phyloP scores from a whole-genome alignment of 2,888 invertebrate species.

The Acleris sparsana region DNA sequence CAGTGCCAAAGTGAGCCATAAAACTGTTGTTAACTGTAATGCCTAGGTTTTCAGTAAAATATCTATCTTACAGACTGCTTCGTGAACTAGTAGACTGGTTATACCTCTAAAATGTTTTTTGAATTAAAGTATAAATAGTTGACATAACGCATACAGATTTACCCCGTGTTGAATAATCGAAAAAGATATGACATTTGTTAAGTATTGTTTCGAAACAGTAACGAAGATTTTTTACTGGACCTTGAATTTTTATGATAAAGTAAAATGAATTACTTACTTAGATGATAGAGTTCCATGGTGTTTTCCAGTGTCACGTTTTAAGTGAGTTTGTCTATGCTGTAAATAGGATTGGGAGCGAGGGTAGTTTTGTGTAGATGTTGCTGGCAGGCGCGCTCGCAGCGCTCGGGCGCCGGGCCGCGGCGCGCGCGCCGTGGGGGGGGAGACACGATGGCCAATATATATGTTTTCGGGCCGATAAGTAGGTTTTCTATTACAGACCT shows the following conservation, averaged over 20 bases:
- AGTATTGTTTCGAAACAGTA: conserved; percentile 52
- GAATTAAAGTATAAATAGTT: conserved; percentile 68
- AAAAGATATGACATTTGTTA: conserved; percentile 58
- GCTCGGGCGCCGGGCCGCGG: conserved; percentile 17
- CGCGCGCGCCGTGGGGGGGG: conserved; percentile 20
- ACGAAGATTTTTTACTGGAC: conserved; percentile 69
- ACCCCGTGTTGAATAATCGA: conserved; percentile 61
- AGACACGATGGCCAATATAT: conserved; percentile 75
- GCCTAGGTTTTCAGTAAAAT: conserved; percentile 74
- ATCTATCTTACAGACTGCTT: conserved; percentile 79
- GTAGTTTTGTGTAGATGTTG: conserved; percentile 46
- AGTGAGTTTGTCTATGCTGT: conserved; percentile 57
- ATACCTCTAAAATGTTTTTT: conserved; percentile 75
- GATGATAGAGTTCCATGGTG: conserved; percentile 28
- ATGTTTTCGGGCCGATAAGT: conserved; percentile 82
- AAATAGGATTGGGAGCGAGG: conserved; percentile 54
- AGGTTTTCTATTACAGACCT: conserved; percentile 68
- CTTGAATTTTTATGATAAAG: conserved; percentile 44
- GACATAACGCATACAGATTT: conserved; percentile 67
- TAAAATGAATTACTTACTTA: conserved; percentile 16
- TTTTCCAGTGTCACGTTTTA: conserved; percentile 36
- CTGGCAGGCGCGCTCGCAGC: conserved; percentile 14
- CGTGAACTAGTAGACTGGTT: conserved; percentile 80
- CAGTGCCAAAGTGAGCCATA: conserved; percentile 82
- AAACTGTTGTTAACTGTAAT: conserved; percentile 69